Conservation (phyloP, 1,140 invertebrate species). For the Dendroctonus valens region DNA sequence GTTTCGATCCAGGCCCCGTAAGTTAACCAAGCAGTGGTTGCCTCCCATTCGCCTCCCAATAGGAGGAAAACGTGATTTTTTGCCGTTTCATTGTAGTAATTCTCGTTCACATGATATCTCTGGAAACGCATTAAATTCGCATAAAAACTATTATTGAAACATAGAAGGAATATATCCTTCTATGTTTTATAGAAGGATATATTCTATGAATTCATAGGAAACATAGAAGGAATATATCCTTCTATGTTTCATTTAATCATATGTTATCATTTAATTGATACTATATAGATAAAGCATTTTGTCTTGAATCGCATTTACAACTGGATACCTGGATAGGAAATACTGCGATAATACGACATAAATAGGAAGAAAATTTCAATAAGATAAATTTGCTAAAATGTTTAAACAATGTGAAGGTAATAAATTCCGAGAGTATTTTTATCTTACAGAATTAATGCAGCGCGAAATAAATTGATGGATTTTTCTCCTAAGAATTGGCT, state of each 20-base stretch:
- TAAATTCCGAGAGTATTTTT: too few species aligned
- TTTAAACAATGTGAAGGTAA: too few species aligned
- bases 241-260: not conserved
- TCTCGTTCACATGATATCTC: constrained; percentile 77
- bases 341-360: too few species aligned
- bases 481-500: too few species aligned
- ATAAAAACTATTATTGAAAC: not conserved
- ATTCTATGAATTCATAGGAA: too few species aligned
- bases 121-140: constrained; percentile 48
- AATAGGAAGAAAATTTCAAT: too few species aligned
- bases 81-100: constrained; percentile 61
- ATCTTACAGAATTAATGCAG: too few species aligned
- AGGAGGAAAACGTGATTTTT: constrained; percentile 73
- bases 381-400: too few species aligned
- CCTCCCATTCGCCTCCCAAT: constrained; percentile 79
- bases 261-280: not conserved
- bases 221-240: not conserved
- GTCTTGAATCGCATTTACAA: too few species aligned
- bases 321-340: too few species aligned
- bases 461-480: too few species aligned
- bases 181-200: not conserved
- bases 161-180: not conserved
- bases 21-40: constrained; percentile 73
- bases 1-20: constrained; percentile 83
- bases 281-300: too few species aligned